Evolutionary conservation across 1,140 invertebrate genomes (phyloP).

Genomic region (Brevipalpus yothersi): DNA sequence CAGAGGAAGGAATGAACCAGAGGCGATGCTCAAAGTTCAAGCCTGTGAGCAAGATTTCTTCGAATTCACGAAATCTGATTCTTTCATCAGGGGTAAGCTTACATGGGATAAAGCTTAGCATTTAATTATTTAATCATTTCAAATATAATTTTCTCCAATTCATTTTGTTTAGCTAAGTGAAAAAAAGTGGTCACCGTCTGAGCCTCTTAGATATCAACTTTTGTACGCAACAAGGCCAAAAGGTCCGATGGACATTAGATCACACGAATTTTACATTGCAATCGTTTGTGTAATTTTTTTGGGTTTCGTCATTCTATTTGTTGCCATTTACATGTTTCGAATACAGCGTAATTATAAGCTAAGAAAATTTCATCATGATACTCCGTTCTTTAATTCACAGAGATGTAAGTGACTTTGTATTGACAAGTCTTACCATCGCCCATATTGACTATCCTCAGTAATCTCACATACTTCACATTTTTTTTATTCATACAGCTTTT

Average conservation of each 20-base stretch:
- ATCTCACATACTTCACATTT: neutral
- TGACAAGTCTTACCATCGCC: neutral
- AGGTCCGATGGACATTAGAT: neutral
- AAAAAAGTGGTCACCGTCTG: neutral
- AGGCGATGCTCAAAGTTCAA: neutral
- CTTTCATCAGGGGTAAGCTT: neutral
- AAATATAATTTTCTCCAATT: neutral
- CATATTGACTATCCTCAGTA: neutral
- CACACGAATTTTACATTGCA: neutral
- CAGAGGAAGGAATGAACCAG: neutral
- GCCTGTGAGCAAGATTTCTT: neutral
- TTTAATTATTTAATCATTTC: neutral
- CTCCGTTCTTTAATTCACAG: conserved; percentile 9
- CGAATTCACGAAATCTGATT: neutral
- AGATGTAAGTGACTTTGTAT: neutral
- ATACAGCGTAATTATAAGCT: conserved; percentile 4
- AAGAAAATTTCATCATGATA: conserved; percentile 9
- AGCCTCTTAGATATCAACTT: neutral
- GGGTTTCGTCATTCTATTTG: conserved; percentile 3
- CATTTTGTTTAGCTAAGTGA: neutral
- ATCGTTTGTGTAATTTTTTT: conserved; percentile 6
- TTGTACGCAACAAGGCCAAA: neutral
- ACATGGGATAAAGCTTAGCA: neutral
- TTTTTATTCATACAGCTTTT: neutral
- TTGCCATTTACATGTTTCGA: conserved; percentile 9